Evolutionary conservation across 2,888 invertebrate genomes (phyloP).

Genomic region (Lycaena phlaeas): DNA sequence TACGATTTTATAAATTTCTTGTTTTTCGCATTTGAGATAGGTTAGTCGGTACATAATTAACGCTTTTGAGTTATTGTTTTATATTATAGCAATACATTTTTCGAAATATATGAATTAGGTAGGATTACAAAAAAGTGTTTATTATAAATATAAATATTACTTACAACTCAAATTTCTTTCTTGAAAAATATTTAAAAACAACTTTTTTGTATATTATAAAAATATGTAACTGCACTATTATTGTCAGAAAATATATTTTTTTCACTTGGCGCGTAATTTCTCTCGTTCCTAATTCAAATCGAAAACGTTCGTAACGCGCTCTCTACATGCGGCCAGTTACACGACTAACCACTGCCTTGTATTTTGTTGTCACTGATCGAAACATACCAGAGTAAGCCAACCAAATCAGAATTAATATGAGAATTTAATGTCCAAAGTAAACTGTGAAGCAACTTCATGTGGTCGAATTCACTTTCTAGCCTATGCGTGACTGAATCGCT

Average conservation of each 20-base stretch:
- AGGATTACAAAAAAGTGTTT: neutral
- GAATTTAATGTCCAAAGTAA: constrained; percentile 29
- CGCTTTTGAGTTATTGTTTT: too few species aligned
- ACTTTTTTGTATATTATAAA: too few species aligned
- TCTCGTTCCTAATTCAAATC: constrained; percentile 20
- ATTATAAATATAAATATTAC: neutral
- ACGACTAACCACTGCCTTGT: constrained; percentile 37
- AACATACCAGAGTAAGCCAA: constrained; percentile 57
- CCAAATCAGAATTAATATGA: constrained; percentile 44
- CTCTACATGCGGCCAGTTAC: constrained; percentile 25
- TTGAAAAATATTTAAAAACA: neutral
- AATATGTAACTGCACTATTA: neutral
- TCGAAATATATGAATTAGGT: neutral
- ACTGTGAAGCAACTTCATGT: constrained; percentile 28
- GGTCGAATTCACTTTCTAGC: constrained; percentile 52
- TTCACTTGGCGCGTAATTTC: constrained; percentile 17
- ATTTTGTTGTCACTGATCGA: constrained; percentile 38
- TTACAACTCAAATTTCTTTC: neutral
- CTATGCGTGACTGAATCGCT: constrained; percentile 29
- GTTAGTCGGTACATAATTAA: too few species aligned
- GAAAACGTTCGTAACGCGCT: constrained; percentile 23
- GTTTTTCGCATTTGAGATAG: too few species aligned
- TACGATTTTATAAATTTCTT: too few species aligned
- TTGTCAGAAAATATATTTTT: neutral
- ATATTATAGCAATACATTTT: too few species aligned